These are phyloP conservation scores for Pionites leucogaster DNA, from an alignment of 2,113 vertebrate species.

Conservation along the genomic window DNA sequence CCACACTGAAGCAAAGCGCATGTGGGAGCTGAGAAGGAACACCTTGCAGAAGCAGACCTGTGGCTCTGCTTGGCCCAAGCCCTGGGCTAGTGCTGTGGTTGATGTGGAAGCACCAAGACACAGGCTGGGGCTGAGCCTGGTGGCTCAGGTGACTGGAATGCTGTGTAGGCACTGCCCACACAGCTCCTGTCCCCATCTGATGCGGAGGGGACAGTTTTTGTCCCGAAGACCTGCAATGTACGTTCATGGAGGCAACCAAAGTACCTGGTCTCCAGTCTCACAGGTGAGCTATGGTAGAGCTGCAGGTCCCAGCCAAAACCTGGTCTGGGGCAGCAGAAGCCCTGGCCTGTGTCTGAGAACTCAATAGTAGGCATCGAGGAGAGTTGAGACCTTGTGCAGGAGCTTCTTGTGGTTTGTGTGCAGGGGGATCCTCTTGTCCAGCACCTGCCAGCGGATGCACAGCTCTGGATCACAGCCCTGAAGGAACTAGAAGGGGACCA, in stretches of 20 bases:
- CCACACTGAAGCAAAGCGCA: not conserved
- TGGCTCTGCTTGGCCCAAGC: not conserved
- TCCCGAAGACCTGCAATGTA: not conserved
- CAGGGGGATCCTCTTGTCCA: conserved; percentile 78
- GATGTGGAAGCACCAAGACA: not conserved
- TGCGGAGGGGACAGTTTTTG: not conserved
- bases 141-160: not conserved
- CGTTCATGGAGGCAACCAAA: not conserved
- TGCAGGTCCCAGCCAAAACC: not conserved
- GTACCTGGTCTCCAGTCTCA: not conserved
- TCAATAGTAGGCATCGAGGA: conserved; percentile 79
- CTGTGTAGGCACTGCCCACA: not conserved
- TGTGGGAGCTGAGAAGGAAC: not conserved
- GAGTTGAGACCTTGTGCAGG: conserved; percentile 73
- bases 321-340: not conserved
- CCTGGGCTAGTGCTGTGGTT: not conserved
- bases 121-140: not conserved
- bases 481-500: conserved; percentile 63
- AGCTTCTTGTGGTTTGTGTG: conserved; percentile 79
- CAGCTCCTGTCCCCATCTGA: not conserved
- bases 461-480: not conserved
- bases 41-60: not conserved
- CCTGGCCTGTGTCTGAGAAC: not conserved
- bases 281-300: not conserved
- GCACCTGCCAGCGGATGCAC: conserved; percentile 81